Evolutionary conservation across 2,797 vertebrate genomes (phyloP), one percentile per base, ranked within the genome.

Genomic region (Pseudochaenichthys georgianus): DNA sequence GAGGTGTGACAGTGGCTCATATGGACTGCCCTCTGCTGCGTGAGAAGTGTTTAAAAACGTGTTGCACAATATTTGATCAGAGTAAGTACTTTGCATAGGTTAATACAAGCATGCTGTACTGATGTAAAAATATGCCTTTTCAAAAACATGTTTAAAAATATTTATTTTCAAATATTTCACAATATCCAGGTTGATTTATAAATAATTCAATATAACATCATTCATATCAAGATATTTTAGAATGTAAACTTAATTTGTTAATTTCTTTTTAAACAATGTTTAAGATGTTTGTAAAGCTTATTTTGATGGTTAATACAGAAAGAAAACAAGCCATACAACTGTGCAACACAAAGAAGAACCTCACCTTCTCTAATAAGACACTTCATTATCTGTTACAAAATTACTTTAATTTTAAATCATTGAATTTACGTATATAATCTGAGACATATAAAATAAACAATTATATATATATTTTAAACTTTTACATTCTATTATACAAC

Each of bases 321-420:
- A 81, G 65, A 87, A 85, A 90, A 93, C 78, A 91, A 92, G 84
- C 87, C 86, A 81, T 88, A 93, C 88, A 92, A 93, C 86, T 93
- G 91, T 94, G 93, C 92, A 94, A 94, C 90, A 94, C 84, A 88
- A 91, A 48, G 88, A 71, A 87, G 88, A 87, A 76, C 86, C 80
- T 90, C 82, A 81, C 55, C 84, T 87, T 79, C 85, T 87, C 91
- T 90, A 90, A 87, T 95, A 95, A 95, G 94, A 95, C 95, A 95
- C 94, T 94, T 95, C 85, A 93, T 94, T 87, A 93, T 94, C 92
- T 94, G 92, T 95, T 96, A 95, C 88, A 95, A 95, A 95, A 95
- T 94, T 91, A 93, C 87, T 94, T 94, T 93, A 90, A 92, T 93
- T 90, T 93, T 75, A 95, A 94, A 93, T 94, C 86, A 92, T 93